Percentiles rank a stretch among this genome's conserved stretches.
These are phyloP conservation scores for Helicoverpa assulta DNA, from an alignment of 2,888 invertebrate genomes.

Conservation along the genomic window DNA sequence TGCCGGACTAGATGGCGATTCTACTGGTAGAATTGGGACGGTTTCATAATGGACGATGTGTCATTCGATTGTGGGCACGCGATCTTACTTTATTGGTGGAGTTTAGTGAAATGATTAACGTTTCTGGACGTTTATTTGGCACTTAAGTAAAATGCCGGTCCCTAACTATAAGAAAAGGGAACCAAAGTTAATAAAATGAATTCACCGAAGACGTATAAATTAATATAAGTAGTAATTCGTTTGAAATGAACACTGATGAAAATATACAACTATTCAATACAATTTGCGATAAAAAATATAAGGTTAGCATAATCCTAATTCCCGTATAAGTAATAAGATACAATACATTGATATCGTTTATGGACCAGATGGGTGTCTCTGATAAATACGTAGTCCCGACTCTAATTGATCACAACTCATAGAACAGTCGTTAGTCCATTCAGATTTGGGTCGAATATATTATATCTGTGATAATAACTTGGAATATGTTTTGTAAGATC, in stretches of 20 bases:
- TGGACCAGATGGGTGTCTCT: conserved; percentile 74
- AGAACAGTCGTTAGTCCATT: conserved; percentile 65
- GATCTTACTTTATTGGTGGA: conserved; percentile 35
- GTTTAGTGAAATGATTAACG: conserved; percentile 1
- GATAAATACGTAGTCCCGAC: conserved; percentile 73
- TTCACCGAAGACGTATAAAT: too few relatives aligned
- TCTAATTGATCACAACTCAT: conserved; percentile 66
- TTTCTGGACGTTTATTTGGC: background rate
- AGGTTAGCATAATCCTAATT: conserved; percentile 25
- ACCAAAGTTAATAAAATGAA: too few relatives aligned
- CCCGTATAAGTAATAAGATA: conserved; percentile 43
- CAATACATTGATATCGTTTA: conserved; percentile 73
- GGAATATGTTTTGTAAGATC: conserved; percentile 50
- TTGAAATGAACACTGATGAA: too few relatives aligned
- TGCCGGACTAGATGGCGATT: conserved; percentile 47
- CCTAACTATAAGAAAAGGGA: too few relatives aligned
- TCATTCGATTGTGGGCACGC: conserved; percentile 59
- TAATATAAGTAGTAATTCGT: too few relatives aligned
- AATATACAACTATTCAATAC: background rate
- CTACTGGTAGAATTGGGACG: conserved; percentile 54
- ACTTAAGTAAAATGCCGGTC: background rate
- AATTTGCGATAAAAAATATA: conserved; percentile 7
- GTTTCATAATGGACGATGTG: conserved; percentile 56
- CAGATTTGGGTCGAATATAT: conserved; percentile 74
- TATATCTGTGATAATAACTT: conserved; percentile 64